phyloP scores from a whole-genome alignment of 2,797 vertebrate species.

The Scolopax bukidnonensis region DNA sequence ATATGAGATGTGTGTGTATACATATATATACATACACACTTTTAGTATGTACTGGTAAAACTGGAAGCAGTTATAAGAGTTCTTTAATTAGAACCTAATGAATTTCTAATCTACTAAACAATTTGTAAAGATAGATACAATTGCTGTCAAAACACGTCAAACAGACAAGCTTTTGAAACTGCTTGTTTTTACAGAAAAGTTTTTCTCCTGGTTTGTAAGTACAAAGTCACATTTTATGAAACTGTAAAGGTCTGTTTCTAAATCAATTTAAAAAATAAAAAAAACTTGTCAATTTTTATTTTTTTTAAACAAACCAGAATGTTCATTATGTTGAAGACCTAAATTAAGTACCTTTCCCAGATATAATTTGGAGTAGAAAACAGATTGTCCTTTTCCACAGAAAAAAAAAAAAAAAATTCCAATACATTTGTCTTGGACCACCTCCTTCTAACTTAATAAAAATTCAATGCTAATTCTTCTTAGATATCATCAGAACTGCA shows the following conservation, averaged over 20 bases:
- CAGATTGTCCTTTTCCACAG: neutral
- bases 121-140: neutral
- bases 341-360: neutral
- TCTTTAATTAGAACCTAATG: constrained; percentile 15
- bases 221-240: neutral
- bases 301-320: neutral
- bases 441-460: neutral
- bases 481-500: neutral
- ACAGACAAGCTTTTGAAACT: neutral
- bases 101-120: constrained; percentile 42
- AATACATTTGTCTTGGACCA: neutral
- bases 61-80: neutral
- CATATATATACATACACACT: neutral
- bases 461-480: neutral
- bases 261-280: neutral
- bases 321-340: neutral
- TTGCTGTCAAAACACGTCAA: constrained; percentile 48
- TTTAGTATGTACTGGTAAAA: neutral
- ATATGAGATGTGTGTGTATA: neutral
- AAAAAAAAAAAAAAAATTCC: neutral
- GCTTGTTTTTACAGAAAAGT: neutral
- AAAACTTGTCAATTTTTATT: neutral
- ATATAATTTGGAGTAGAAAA: neutral
- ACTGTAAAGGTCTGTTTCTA: neutral
- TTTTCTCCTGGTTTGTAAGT: neutral